phyloP scores from a whole-genome alignment of 2,888 invertebrate species.

The Cylindroiulus punctatus region DNA sequence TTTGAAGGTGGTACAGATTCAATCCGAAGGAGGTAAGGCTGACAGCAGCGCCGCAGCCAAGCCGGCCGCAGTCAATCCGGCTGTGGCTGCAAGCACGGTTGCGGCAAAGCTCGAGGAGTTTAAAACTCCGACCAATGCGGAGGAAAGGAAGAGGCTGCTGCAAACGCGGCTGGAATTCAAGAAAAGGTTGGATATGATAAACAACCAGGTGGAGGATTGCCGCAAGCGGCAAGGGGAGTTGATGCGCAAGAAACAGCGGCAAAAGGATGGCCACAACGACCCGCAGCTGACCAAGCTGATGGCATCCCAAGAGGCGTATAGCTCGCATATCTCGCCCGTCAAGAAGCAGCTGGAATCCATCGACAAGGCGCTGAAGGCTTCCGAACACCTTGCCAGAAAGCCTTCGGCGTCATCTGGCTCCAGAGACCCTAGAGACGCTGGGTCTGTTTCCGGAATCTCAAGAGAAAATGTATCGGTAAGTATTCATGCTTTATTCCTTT shows the following conservation, averaged over 20 bases:
- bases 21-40: neutral
- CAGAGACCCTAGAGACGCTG: neutral
- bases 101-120: neutral
- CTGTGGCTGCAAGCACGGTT: neutral
- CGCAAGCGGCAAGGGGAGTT: conserved; percentile 63
- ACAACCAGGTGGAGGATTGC: conserved; percentile 62
- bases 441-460: neutral
- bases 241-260: conserved; percentile 62
- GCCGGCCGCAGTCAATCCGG: neutral
- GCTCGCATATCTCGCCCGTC: conserved; percentile 60
- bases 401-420: neutral
- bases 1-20: neutral
- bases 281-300: conserved; percentile 63
- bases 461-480: neutral
- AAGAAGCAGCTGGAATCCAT: conserved; percentile 30
- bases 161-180: neutral
- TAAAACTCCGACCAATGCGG: neutral
- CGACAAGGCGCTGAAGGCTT: conserved; percentile 8
- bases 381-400: neutral
- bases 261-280: conserved; percentile 63
- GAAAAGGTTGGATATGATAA: conserved; percentile 54
- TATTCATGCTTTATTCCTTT: neutral
- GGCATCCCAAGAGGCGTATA: conserved; percentile 63
- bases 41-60: neutral
- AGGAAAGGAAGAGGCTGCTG: conserved; percentile 53